A percentile compares a stretch with the other conserved stretches of the same genome.
Evolutionary conservation across 2,888 invertebrate species (phyloP).

Genomic region (Electrophaes corylata): DNA sequence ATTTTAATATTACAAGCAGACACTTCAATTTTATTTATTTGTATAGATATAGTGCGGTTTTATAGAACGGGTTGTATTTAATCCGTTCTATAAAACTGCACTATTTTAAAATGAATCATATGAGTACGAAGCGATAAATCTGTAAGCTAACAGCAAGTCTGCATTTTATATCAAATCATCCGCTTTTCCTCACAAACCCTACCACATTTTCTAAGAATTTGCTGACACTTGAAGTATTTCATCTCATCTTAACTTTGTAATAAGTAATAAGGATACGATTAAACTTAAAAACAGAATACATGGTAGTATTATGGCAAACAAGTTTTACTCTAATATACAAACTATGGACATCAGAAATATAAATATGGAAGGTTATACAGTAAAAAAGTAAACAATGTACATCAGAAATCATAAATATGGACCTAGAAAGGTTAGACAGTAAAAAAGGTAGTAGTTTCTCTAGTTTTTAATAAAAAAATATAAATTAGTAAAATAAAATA

Average conservation of each 20-base stretch:
- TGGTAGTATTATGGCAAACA: neutral
- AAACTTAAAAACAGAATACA: conserved; percentile 22
- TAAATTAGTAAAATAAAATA: too few relatives aligned
- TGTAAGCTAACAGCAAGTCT: conserved; percentile 15
- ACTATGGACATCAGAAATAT: too few relatives aligned
- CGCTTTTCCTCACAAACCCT: conserved; percentile 5
- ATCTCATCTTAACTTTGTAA: conserved; percentile 7
- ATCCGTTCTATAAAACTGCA: neutral
- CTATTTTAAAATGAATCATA: conserved; percentile 8
- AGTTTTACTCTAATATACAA: neutral
- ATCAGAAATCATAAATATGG: too few relatives aligned
- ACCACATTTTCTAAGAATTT: conserved; percentile 16
- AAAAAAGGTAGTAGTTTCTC: too few relatives aligned
- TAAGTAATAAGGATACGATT: conserved; percentile 52
- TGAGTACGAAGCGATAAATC: conserved; percentile 14
- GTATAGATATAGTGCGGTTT: too few relatives aligned
- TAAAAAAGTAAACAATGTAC: too few relatives aligned
- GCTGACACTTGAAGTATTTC: conserved; percentile 8
- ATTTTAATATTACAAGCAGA: too few relatives aligned
- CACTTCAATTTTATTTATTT: too few relatives aligned
- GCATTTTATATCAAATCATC: conserved; percentile 22
- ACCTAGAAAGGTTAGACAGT: too few relatives aligned
- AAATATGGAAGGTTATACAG: too few relatives aligned
- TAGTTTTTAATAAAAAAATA: too few relatives aligned
- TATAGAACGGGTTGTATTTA: too few relatives aligned